Percentiles rank a stretch among this genome's conserved stretches.
phyloP scores from a whole-genome alignment of 2,888 invertebrate genomes.

The Epinotia brunnichana region DNA sequence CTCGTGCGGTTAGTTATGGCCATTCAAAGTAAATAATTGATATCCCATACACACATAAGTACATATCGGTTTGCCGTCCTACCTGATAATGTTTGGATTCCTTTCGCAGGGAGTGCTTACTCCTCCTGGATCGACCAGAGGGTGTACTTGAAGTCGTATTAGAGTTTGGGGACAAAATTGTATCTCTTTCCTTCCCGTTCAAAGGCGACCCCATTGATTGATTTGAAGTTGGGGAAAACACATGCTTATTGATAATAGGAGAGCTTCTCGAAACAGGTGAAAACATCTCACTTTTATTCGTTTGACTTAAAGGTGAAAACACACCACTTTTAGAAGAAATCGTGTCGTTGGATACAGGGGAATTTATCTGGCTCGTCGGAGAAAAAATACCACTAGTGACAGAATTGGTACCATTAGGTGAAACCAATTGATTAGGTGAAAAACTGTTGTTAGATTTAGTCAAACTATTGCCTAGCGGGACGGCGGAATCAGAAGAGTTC shows the following conservation, averaged over 20 bases:
- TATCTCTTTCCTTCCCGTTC: conserved; percentile 73
- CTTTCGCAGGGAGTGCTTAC: conserved; percentile 85
- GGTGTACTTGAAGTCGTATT: conserved; percentile 83
- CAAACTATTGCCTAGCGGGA: conserved; percentile 72
- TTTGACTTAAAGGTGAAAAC: conserved; percentile 81
- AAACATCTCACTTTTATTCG: conserved; percentile 78
- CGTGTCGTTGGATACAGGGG: conserved; percentile 80
- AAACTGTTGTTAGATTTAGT: conserved; percentile 72
- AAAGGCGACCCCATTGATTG: conserved; percentile 76
- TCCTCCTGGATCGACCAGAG: conserved; percentile 82
- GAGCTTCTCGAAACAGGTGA: conserved; percentile 79
- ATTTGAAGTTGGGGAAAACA: conserved; percentile 78
- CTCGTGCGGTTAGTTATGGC: conserved; percentile 68
- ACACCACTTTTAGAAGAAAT: conserved; percentile 81
- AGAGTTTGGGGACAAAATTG: conserved; percentile 75
- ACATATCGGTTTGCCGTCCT: conserved; percentile 53
- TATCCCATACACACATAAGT: conserved; percentile 49
- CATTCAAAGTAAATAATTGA: conserved; percentile 47
- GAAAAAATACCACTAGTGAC: conserved; percentile 82
- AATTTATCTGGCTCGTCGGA: conserved; percentile 82
- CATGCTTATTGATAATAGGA: conserved; percentile 75
- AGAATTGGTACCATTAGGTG: conserved; percentile 80
- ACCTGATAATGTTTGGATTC: conserved; percentile 89
- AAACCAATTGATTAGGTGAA: conserved; percentile 75
- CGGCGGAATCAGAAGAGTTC: conserved; percentile 71